Base-by-base conservation (phyloP, 2,888 invertebrate genomes). In the Calliphora vomitoria region DNA sequence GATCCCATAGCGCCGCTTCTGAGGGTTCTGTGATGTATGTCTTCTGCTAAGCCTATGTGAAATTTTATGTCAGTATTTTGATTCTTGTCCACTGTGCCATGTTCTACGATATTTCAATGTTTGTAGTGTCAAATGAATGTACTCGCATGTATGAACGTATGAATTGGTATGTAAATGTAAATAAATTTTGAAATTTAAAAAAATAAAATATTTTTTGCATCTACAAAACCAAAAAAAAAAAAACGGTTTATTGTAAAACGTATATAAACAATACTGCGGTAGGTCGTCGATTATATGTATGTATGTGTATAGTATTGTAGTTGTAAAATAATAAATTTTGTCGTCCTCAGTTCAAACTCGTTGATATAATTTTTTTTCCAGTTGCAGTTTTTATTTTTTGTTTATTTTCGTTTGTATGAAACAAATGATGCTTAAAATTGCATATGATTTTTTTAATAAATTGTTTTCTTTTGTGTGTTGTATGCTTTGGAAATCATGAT, bases 391-490 rank as follows among this genome's bases (percentile, higher is more conserved):
- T 31, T 20, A 25, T 81, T n/a, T 72, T 20, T 18, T 60, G 53
- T 50, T 25, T 10, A 35, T 50, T 71, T 84, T 47, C 53, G 31
- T 79, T 75, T 74, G 38, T 50, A 25, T 44, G 18, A 69, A 85
- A 68, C 53, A 84, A 84, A 79, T 79, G 72, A 79, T 62, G 79
- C 80, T 41, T 13, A 80, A 84, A 84, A 79, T 79, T 84, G 58
- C 60, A 79, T 68, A 38, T 74, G 41, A 60, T 76, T 62, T 53
- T 68, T 68, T 58, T 74, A 18, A 15, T 31, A 11, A 1, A 20
- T 31, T 44, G 10, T 44, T 72, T 62, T 62, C 8, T 44, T 74
- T 64, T 18, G 11, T n/a, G 10, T 25, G 20, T 31, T 74, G 53
- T 18, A 4, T 25, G 20, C 25, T 25, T 15, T 41, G 41, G 20